Evolutionary conservation across 2,888 invertebrate species (phyloP), one percentile per base, ranked within the genome.

Genomic region (Sipha maydis): DNA sequence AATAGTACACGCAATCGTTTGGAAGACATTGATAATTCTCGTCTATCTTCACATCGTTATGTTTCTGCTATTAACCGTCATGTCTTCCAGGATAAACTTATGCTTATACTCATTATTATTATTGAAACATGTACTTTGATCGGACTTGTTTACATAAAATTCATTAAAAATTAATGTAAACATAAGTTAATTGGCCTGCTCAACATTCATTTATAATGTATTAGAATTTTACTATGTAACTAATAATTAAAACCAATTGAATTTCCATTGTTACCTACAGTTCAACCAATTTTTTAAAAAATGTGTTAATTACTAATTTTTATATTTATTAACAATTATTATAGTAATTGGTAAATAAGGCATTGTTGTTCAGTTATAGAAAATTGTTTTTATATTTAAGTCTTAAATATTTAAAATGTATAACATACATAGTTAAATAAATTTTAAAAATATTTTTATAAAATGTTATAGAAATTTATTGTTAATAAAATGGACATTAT

Each of bases 1-100:
- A 91, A 95, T 8, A 92, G 96, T 89, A 94, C 94, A 4, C 93
- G 94, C 90, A 93, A 93, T 84, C 93, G 96, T 89, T 92, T 97
- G 17, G 93, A 94, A 69, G 94, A 95, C 90, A 96, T 96, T 5
- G 95, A 96, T 34, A 82, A 28, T 48, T 61, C 80, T 5, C 75
- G 80, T 25, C 67, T 41, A 61, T 82, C 88, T 41, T 88, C 88
- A 9, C 88, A 93, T 89, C 93, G 93, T 90, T 93, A 96, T 79
- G 92, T 96, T 83, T 93, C 94, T 79, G 93, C 93, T 90, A 95
- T 97, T 93, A 93, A 94, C 61, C 92, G 94, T 82, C 94, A 95
- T 91, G 94, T 96, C 82, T 91, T 96, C 67, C 95, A 95, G 89
- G 96, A 96, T 92, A 96, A 96, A 92, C 92, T 96, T 83, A 93